phyloP scores from a whole-genome alignment of 2,888 invertebrate species.

The Pollenia amentaria region DNA sequence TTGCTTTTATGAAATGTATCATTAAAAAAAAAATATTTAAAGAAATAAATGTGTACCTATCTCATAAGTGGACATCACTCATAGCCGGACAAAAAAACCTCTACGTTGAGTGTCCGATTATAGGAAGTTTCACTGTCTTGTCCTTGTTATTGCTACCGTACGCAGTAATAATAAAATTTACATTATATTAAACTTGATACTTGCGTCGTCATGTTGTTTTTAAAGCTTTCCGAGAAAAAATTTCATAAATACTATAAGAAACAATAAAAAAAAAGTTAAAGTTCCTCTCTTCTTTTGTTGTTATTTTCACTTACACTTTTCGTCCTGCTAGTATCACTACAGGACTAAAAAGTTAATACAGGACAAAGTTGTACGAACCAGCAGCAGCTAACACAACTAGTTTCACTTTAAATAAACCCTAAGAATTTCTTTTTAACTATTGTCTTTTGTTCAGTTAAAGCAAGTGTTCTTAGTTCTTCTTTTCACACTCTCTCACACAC shows the following conservation, averaged over 20 bases:
- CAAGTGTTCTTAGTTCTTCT: no score
- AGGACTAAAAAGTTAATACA: no score
- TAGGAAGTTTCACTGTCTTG: background rate
- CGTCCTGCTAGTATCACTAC: background rate
- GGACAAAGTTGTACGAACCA: background rate
- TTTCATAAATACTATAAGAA: background rate
- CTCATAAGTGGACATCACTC: no score
- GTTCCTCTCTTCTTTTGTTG: conserved; percentile 17
- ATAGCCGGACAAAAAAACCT: no score
- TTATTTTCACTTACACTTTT: background rate
- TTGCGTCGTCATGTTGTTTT: conserved; percentile 66
- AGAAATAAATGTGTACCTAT: no score
- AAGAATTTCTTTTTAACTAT: background rate
- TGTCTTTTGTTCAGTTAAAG: conserved; percentile 2
- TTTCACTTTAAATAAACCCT: conserved; percentile 15
- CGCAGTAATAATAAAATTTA: conserved; percentile 70
- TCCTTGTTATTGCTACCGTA: conserved; percentile 20
- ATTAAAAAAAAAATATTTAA: no score
- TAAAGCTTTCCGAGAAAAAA: conserved; percentile 18
- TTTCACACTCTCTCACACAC: background rate
- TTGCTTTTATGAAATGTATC: no score
- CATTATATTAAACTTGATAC: conserved; percentile 69
- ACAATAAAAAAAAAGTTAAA: conserved; percentile 28
- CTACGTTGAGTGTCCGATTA: no score
- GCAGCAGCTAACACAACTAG: conserved; percentile 6